Evolutionary conservation across 2,888 invertebrate genomes (phyloP), one percentile per base, ranked within the genome.

Genomic region (Arge pagana): DNA sequence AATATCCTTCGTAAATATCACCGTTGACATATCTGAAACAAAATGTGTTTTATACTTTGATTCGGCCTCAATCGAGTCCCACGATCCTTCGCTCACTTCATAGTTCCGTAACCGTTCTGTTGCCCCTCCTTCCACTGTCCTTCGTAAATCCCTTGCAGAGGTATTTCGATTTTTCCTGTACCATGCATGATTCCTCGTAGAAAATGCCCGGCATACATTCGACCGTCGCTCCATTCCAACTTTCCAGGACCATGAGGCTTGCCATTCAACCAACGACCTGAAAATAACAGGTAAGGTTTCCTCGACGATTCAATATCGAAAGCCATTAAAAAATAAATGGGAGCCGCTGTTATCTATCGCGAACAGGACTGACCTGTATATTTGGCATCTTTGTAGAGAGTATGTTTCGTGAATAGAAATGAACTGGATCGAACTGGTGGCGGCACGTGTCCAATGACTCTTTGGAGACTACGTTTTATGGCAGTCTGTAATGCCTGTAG

Each of bases 1-100:
- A 93, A 70, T 88, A 87, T 0, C 95, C 95, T 67, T 91, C 90
- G 69, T 93, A 95, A 11, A 89, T 79, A 68, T 92, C 92, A 3
- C 90, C 91, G 51, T 86, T 87, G 10, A 81, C 77, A 70, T 88
- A 90, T 68, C 83, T 78, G 48, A 39, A 60, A 54, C 52, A 60
- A 54, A 54, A 48, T 23, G 53, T 40, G 41, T 36, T 48, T 16
- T 30, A n/a, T n/a, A 35, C 26, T 23, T 19, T 3, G 26, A 3
- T 11, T 28, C 19, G 11, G 28, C 16, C 23, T 49, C 35, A 30
- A 33, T 28, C 31, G 30, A 11, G 19, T 8, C 16, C 4, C 24
- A n/a, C 33, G 31, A 33, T 40, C 35, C 28, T 23, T 24, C 15
- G 19, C 68, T 60, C 64, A 82, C 81, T 85, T 89, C 78, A 90